phyloP scores from a whole-genome alignment of 2,797 vertebrate genomes.

The Tachyglossus aculeatus region DNA sequence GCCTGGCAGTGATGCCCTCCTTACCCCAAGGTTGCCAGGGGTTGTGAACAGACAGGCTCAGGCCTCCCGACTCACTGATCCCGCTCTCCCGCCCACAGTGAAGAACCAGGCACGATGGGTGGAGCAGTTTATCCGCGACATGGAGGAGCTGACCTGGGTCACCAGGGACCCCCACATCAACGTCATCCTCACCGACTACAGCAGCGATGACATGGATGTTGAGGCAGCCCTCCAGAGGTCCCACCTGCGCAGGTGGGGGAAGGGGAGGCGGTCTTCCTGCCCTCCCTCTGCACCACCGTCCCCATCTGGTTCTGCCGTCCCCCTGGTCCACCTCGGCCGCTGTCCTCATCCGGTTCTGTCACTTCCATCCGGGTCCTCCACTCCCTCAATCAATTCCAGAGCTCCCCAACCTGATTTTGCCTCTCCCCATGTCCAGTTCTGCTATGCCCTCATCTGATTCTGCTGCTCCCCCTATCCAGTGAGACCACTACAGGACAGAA shows the following conservation, averaged over 20 bases:
- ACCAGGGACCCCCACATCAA: conserved; percentile 86
- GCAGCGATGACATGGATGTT: conserved; percentile 91
- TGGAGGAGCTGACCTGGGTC: conserved; percentile 82
- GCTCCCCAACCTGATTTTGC: no score
- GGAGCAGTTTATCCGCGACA: conserved; percentile 88
- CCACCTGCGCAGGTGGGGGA: conserved; percentile 81
- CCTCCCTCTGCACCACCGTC: no score
- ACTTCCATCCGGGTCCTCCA: no score
- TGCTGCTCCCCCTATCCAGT: neutral
- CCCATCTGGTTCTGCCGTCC: no score
- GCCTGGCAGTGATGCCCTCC: no score
- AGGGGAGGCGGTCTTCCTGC: no score
- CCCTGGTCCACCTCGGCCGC: no score
- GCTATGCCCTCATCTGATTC: no score
- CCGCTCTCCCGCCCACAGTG: conserved; percentile 67
- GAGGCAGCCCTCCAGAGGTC: conserved; percentile 82
- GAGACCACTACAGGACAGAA: neutral
- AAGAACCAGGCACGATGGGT: conserved; percentile 98
- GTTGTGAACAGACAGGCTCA: conserved; percentile 29
- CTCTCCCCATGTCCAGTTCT: neutral
- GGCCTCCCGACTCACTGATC: neutral
- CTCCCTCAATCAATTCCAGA: no score
- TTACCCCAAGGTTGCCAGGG: no score
- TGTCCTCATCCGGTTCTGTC: neutral
- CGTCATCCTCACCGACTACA: conserved; percentile 90